Percentiles rank a stretch among this genome's conserved stretches.
Evolutionary conservation across 1,140 invertebrate genomes (phyloP).

Genomic region (Capitella teleta): DNA sequence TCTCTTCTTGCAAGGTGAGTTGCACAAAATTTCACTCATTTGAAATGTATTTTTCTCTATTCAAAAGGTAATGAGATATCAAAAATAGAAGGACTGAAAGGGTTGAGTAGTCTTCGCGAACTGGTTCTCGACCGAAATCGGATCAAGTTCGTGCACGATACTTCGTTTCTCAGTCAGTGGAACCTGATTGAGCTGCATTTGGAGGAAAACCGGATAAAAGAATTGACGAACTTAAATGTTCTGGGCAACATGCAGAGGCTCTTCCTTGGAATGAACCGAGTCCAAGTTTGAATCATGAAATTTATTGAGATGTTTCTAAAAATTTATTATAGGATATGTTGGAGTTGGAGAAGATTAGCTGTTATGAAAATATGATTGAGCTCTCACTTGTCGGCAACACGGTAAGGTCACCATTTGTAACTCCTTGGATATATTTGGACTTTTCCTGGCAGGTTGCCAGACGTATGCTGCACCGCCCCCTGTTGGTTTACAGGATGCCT

Average conservation of each 20-base stretch:
- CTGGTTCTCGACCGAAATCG: slow-evolving; percentile 42
- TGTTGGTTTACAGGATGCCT: slow-evolving; percentile 33
- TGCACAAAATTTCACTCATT: background rate
- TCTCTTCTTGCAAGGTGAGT: slow-evolving; percentile 38
- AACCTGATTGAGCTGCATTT: slow-evolving; percentile 40
- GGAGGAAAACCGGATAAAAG: slow-evolving; percentile 39
- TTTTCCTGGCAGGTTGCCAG: slow-evolving; percentile 27
- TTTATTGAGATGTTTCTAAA: too few relatives aligned
- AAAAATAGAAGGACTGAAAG: slow-evolving; percentile 38
- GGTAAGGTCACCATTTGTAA: slow-evolving; percentile 18
- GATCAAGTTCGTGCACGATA: slow-evolving; percentile 33
- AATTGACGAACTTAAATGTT: slow-evolving; percentile 24
- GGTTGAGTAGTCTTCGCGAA: slow-evolving; percentile 35
- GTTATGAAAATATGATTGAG: slow-evolving; percentile 28
- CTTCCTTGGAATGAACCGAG: slow-evolving; percentile 39
- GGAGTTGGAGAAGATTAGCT: slow-evolving; percentile 33
- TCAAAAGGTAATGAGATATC: slow-evolving; percentile 37
- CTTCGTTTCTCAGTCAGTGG: slow-evolving; percentile 33
- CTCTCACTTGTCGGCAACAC: slow-evolving; percentile 35
- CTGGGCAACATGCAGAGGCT: slow-evolving; percentile 35
- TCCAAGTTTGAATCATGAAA: too few relatives aligned
- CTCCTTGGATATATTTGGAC: background rate
- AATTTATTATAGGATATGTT: slow-evolving; percentile 26
- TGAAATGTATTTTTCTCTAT: slow-evolving; percentile 1
- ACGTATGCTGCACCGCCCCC: slow-evolving; percentile 32